phyloP scores from a whole-genome alignment of 2,113 vertebrate genomes.

The Progne subis region DNA sequence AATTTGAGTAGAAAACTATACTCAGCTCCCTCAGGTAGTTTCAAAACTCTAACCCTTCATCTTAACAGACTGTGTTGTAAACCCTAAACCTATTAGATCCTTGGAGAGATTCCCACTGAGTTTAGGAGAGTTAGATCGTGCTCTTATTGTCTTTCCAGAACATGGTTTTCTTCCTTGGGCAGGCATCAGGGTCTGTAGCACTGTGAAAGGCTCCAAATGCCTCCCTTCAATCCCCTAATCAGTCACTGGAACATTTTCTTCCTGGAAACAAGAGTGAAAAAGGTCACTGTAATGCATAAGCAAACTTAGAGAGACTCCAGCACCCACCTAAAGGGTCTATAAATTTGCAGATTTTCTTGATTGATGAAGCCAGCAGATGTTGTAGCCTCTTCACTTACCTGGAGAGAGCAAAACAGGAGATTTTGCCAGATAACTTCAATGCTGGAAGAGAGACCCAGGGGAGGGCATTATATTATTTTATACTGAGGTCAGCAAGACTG shows the following conservation, averaged over 20 bases:
- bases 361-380: background rate
- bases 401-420: background rate
- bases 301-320: background rate
- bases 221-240: background rate
- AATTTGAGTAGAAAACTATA: background rate
- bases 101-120: background rate
- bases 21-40: conserved; percentile 18
- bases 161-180: background rate
- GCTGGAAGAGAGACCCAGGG: background rate
- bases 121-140: background rate
- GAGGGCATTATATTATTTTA: background rate
- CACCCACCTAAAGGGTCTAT: background rate
- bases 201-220: background rate
- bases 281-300: background rate
- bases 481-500: background rate
- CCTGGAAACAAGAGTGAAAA: background rate
- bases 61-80: background rate
- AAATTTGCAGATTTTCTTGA: background rate
- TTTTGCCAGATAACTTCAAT: background rate
- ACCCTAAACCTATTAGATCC: background rate
- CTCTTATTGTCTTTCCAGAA: background rate
- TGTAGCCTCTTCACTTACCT: background rate
- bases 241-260: background rate
- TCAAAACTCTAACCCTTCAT: background rate
- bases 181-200: background rate